Evolutionary conservation across 2,888 invertebrate species (phyloP).

Genomic region (Athripsodes cinereus): DNA sequence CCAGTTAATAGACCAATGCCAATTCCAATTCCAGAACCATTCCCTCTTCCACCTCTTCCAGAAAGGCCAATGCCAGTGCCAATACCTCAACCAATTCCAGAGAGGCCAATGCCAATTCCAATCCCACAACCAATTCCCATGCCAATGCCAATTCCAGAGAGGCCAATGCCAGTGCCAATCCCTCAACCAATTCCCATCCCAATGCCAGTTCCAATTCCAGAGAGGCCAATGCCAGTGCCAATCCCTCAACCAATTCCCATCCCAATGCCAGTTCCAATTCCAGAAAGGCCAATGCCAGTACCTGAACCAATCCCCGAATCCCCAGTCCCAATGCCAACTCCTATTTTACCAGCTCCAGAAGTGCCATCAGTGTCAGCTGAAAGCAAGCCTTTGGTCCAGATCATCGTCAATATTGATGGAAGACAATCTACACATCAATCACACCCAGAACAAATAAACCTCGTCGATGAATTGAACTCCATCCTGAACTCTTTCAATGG

Average conservation of each 20-base stretch:
- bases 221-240: neutral
- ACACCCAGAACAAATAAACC: neutral
- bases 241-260: too few species aligned
- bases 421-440: neutral
- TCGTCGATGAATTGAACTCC: neutral
- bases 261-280: neutral
- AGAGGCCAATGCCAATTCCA: neutral
- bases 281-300: neutral
- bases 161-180: neutral
- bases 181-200: neutral
- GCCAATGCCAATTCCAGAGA: neutral
- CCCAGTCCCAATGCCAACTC: neutral
- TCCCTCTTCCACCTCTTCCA: neutral
- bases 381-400: conserved; percentile 8
- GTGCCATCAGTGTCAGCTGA: neutral
- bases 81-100: neutral
- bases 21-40: neutral
- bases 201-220: neutral
- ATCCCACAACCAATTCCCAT: neutral
- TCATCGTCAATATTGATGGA: conserved; percentile 11
- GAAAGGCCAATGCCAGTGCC: neutral
- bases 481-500: neutral
- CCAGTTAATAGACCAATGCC: neutral
- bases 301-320: too few species aligned
- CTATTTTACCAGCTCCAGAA: neutral